Percentiles rank a stretch among this genome's conserved stretches.
These are phyloP conservation scores for Malachius bipustulatus DNA, from an alignment of 2,888 invertebrate species.

Conservation along the genomic window DNA sequence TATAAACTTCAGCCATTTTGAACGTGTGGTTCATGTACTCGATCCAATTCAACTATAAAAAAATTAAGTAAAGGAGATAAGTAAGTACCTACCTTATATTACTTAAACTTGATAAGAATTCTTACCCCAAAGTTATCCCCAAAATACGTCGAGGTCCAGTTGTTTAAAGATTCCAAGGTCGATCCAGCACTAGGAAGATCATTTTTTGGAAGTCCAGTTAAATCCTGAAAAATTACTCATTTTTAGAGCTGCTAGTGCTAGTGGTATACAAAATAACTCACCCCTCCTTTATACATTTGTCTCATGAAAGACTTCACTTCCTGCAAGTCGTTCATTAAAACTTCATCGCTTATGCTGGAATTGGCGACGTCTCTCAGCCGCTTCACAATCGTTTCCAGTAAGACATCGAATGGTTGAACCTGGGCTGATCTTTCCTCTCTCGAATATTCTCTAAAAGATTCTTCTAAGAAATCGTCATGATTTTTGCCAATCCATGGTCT, in stretches of 20 bases:
- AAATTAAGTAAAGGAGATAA: not conserved
- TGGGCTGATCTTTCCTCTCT: conserved; percentile 1
- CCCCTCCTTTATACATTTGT: conserved; percentile 4
- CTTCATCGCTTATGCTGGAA: conserved; percentile 17
- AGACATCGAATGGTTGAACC: conserved; percentile 22
- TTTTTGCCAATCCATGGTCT: conserved; percentile 14
- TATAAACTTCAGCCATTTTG: conserved; percentile 24
- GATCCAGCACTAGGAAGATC: not conserved
- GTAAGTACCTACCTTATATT: not conserved
- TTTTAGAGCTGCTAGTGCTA: not conserved
- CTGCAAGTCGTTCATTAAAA: conserved; percentile 5
- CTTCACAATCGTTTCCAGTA: conserved; percentile 21
- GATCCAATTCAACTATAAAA: conserved; percentile 32
- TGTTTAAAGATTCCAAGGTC: conserved; percentile 19
- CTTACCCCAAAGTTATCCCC: conserved; percentile 20
- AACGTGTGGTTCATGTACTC: conserved; percentile 30
- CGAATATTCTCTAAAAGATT: conserved; percentile 17
- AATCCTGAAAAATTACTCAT: not conserved
- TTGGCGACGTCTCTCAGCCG: conserved; percentile 19
- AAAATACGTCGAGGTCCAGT: conserved; percentile 24
- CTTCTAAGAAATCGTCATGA: conserved; percentile 23
- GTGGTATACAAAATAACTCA: conserved; percentile 2
- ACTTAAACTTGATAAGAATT: not conserved
- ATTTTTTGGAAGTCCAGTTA: not conserved
- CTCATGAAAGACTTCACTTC: conserved; percentile 1